Base-by-base conservation (phyloP, 2,113 vertebrate genomes). In the Sula dactylatra region DNA sequence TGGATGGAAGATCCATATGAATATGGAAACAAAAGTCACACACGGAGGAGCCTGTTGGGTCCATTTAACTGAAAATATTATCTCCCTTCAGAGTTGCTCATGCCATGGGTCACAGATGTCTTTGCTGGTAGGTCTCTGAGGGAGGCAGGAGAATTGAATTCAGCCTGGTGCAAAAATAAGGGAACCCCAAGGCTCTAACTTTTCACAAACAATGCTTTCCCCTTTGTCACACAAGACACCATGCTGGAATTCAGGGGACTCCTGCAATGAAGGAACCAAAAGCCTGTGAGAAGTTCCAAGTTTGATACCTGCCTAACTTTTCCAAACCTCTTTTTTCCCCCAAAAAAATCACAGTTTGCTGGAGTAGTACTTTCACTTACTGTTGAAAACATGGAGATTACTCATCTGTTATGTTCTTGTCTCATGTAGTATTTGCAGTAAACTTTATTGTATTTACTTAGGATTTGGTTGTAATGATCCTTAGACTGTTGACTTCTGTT, bases 261-360 rank as follows among this genome's bases (percentile, higher is more conserved):
- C 18, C 72, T 80, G 26, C 58, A 82, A 25, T 11, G 22, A 45
- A 42, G 7, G 9, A 89, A 52, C 15, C 14, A n/a, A 72, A 82
- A 86, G 1, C 12, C 29, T 64, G 3, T 42, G 26, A 82, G 8
- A 87, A 90, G 56, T 54, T 79, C 20, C 65, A 74, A 24, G 5
- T 78, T 71, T 36, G 11, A 40, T 40, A 10, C 5, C 13, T 49
- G 10, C 26, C 34, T 66, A 77, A 50, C 5, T 45, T 61, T 69
- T 86, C 8, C 3, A 10, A 47, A 36, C 0, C 0, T 17, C 24
- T 61, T 58, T 45, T 45, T 5, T 2, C 5, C 2, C 1, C 2
- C 1, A 4, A 25, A 65, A n/a, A 73, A 2, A 21, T 11, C 8
- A 16, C 22, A 55, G 20, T 79, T 82, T 88, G 6, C 13, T 82